Percentiles rank a stretch among this genome's conserved stretches.
These are phyloP conservation scores for Arbacia lixula DNA, from an alignment of 53 echinoderm and acorn worm species.

Conservation along the genomic window DNA sequence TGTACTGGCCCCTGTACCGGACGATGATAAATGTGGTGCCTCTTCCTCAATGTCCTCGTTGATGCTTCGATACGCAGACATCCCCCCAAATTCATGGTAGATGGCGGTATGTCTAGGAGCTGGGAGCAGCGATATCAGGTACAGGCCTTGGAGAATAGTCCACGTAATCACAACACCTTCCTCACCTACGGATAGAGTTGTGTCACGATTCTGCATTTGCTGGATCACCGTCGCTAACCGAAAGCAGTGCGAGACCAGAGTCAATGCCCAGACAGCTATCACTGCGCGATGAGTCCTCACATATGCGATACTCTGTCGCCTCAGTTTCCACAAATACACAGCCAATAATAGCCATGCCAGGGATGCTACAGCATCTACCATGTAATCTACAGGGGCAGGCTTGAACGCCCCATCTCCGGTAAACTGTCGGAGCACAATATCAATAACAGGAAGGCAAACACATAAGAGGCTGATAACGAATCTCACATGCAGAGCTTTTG, in stretches of 20 bases:
- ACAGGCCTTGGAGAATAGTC: slow-evolving; percentile 69
- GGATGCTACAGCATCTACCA: slow-evolving; percentile 53
- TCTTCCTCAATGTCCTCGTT: slow-evolving; percentile 73
- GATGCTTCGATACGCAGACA: slow-evolving; percentile 72
- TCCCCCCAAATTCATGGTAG: slow-evolving; percentile 60
- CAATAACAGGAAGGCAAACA: slow-evolving; percentile 49
- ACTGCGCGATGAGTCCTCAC: slow-evolving; percentile 76
- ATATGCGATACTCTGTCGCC: slow-evolving; percentile 55
- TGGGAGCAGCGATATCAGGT: slow-evolving; percentile 79
- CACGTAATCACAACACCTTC: slow-evolving; percentile 55
- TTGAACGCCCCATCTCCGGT: background rate
- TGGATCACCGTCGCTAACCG: slow-evolving; percentile 64
- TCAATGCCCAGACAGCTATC: slow-evolving; percentile 73
- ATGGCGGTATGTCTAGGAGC: slow-evolving; percentile 65
- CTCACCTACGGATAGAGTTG: slow-evolving; percentile 41
- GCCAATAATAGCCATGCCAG: slow-evolving; percentile 84
- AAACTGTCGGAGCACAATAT: slow-evolving; percentile 48
- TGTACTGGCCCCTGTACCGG: slow-evolving; percentile 38
- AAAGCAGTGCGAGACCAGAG: slow-evolving; percentile 60
- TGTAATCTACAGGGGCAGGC: slow-evolving; percentile 76
- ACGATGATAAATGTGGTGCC: slow-evolving; percentile 41
- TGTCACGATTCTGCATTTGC: slow-evolving; percentile 53
- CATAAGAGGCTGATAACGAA: slow-evolving; percentile 58
- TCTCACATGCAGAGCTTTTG: slow-evolving; percentile 66
- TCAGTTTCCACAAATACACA: slow-evolving; percentile 69